phyloP scores from a whole-genome alignment of 2,888 invertebrate species.

The Monoplex corrugatus region DNA sequence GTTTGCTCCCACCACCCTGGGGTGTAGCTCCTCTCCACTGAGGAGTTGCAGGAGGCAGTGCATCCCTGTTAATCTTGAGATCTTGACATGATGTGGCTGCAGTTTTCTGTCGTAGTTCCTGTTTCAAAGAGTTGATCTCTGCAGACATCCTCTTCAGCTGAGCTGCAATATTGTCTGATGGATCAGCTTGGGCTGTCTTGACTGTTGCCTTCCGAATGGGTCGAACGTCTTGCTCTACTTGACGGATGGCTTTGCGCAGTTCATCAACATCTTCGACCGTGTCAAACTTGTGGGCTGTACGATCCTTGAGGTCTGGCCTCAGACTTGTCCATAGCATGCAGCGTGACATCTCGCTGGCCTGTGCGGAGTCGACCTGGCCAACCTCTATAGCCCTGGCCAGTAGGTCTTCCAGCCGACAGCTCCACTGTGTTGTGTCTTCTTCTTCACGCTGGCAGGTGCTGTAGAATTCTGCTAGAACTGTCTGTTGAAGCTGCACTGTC shows the following conservation, averaged over 20 bases:
- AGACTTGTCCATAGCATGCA: not conserved
- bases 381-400: not conserved
- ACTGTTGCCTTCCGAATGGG: no score
- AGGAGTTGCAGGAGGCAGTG: no score
- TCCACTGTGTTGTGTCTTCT: not conserved
- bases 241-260: not conserved
- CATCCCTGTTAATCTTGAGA: no score
- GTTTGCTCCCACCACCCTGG: no score
- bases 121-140: no score
- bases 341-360: not conserved
- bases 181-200: no score
- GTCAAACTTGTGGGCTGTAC: not conserved
- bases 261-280: not conserved
- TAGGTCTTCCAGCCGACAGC: not conserved
- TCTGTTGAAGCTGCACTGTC: not conserved
- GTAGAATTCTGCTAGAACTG: not conserved
- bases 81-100: no score
- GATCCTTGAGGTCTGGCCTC: constrained; percentile 1
- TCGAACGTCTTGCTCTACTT: not conserved
- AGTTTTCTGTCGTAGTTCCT: no score
- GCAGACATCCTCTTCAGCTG: no score
- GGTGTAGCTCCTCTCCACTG: no score
- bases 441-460: not conserved
- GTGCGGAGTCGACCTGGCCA: not conserved
- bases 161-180: no score